phyloP scores from a whole-genome alignment of 2,797 vertebrate genomes.

The Dallia pectoralis region DNA sequence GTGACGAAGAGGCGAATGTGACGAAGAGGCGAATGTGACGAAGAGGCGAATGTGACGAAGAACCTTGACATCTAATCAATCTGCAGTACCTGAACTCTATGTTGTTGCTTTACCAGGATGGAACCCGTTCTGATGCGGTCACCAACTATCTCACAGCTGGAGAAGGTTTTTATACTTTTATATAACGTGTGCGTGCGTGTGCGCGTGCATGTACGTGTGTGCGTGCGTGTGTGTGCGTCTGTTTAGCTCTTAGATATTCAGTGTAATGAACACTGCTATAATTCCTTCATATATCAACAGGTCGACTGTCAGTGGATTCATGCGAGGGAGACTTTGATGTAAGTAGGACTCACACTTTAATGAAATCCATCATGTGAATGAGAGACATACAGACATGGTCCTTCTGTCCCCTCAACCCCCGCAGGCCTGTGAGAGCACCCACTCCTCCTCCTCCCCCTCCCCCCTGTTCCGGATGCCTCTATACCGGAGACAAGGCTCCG shows the following conservation, averaged over 20 bases:
- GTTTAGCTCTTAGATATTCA: neutral
- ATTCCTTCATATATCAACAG: constrained; percentile 59
- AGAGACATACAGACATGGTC: neutral
- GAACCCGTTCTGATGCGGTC: constrained; percentile 60
- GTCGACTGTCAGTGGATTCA: constrained; percentile 79
- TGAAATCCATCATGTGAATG: neutral
- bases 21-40: too few relatives aligned
- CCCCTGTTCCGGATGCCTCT: constrained; percentile 67
- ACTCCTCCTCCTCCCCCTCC: constrained; percentile 80
- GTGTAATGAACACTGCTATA: neutral
- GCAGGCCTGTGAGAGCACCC: constrained; percentile 84
- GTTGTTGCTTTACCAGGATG: constrained; percentile 61
- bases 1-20: too few relatives aligned
- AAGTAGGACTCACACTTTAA: constrained; percentile 52
- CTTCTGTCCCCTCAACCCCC: constrained; percentile 17
- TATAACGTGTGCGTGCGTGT: neutral
- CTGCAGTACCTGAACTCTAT: neutral
- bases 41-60: neutral
- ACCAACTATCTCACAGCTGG: constrained; percentile 66
- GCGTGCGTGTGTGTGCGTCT: neutral
- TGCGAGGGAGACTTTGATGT: constrained; percentile 82
- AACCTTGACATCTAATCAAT: neutral
- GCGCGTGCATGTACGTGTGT: neutral
- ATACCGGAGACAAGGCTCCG: constrained; percentile 76
- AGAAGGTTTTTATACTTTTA: constrained; percentile 60